Evolutionary conservation across 2,113 vertebrate species (phyloP), one percentile per base, ranked within the genome.

Genomic region (Varanus salvator): DNA sequence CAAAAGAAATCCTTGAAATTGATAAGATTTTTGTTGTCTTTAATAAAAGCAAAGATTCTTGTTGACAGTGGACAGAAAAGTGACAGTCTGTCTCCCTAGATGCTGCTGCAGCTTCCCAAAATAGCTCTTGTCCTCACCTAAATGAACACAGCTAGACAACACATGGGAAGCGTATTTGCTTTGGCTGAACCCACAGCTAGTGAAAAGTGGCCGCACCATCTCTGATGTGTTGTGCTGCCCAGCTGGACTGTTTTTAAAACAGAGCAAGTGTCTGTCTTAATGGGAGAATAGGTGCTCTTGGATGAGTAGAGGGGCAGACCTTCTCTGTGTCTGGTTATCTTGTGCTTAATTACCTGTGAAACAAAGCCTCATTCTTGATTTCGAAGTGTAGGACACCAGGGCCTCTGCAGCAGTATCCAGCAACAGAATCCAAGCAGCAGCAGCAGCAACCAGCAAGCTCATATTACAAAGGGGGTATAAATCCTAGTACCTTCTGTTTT

Each of bases 51-150:
- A 48, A 68, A 38, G n/a, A 50, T 80, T 68, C 76, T 80, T 31
- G 68, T 29, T 50, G 86, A 52, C 19, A 44, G 80, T 50, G 75
- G 76, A 78, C 80, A 78, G 80, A 78, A 87, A 87, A 75, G 75
- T 87, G 75, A 50, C 86, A 68, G 86, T 38, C 75, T 25, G 54
- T 78, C 72, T 87, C 76, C 29, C 75, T 50, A 29, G 86, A 87
- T 77, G 74, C 86, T 78, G 75, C 68, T 78, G 50, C 57, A 50
- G 86, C 57, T 78, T 87, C 74, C 75, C 60, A 87, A 87, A 87
- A 87, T 87, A 87, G 74, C 54, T 87, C 54, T 38, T 31, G 15
- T 44, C 27, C 74, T 77, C 85, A 77, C 25, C 54, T 87, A 77
- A 77, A 77, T 66, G 74, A 60, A 87, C 48, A 19, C 54, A 78